Evolutionary conservation across 2,888 invertebrate species (phyloP), one percentile per base, ranked within the genome.

Genomic region (Aphelenchoides bicaudatus): DNA sequence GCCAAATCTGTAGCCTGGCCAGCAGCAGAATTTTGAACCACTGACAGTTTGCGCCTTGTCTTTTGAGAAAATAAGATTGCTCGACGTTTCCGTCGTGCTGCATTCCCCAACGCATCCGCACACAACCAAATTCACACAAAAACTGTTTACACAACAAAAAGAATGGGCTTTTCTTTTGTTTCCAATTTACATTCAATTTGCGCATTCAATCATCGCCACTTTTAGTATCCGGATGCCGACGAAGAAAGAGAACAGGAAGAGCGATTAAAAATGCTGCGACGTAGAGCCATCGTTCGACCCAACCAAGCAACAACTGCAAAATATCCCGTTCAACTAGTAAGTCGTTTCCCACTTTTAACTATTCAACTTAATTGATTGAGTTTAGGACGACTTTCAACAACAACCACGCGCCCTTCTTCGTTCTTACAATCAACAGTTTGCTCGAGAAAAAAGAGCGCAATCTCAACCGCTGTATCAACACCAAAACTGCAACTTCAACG

Each of bases 391-490:
- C 16, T 27, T 16, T 5, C 55, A 19, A 3, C 28, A 46, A 16
- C 55, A 51, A 6, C 55, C 55, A 2, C 19, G 55, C 13, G 43
- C 56, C 25, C 56, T 56, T n/a, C 21, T 61, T 16, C 29, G 56
- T 3, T 38, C 37, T 27, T 62, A 56, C 48, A 16, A 59, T 25
- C 57, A 38, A 16, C 43, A 65, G 21, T 21, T 65, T 16, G n/a
- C n/a, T n/a, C 19, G 49, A 19, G 61, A 61, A 23, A 39, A 65
- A 19, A 53, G 61, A 1, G 31, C 66, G 5, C 13, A 58, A 25
- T 61, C 61, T n/a, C 61, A 61, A 39, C 61, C 61, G 19, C 48
- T 56, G n/a, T 39, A 56, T 16, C 56, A 56, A 30, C 19, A 38
- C 19, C 25, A 25, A n/a, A 2, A 3, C 10, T 25, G 43, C 13